phyloP scores from a whole-genome alignment of 2,888 invertebrate species.

The Zaprionus bogoriensis region DNA sequence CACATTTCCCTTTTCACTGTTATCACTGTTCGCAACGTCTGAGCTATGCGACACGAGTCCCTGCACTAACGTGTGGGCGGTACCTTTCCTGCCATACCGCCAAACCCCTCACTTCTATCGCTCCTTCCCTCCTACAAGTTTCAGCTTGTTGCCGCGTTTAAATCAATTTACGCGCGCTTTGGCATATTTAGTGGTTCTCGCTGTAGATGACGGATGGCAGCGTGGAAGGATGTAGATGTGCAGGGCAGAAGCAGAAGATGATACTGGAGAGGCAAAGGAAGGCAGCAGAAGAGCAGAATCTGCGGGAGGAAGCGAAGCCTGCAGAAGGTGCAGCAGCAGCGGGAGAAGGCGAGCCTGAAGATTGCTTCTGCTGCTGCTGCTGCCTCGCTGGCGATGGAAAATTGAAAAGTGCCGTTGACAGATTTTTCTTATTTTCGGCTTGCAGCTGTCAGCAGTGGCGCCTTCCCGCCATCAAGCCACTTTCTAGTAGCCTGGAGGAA shows the following conservation, averaged over 20 bases:
- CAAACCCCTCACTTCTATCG: no score
- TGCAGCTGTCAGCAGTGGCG: constrained; percentile 32
- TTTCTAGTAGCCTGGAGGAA: not conserved
- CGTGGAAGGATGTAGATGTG: not conserved
- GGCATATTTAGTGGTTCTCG: constrained; percentile 61
- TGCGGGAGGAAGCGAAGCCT: not conserved
- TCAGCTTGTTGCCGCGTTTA: constrained; percentile 61
- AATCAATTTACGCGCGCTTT: constrained; percentile 73
- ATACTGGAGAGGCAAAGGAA: not conserved
- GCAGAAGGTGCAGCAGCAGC: not conserved
- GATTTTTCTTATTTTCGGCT: constrained; percentile 69
- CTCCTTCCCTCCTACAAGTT: constrained; percentile 2
- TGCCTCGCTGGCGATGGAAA: constrained; percentile 18
- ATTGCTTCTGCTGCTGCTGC: not conserved
- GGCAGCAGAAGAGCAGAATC: constrained; percentile 5
- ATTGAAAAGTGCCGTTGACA: constrained; percentile 70
- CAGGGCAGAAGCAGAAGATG: not conserved
- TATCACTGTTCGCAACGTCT: not conserved
- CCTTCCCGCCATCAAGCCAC: not conserved
- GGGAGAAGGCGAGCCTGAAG: not conserved
- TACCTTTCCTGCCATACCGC: not conserved
- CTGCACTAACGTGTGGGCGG: not conserved
- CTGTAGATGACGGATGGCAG: no score
- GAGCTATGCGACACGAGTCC: not conserved
- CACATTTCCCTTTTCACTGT: not conserved